phyloP scores from a whole-genome alignment of 1,140 invertebrate genomes.

The Eciton burchellii region DNA sequence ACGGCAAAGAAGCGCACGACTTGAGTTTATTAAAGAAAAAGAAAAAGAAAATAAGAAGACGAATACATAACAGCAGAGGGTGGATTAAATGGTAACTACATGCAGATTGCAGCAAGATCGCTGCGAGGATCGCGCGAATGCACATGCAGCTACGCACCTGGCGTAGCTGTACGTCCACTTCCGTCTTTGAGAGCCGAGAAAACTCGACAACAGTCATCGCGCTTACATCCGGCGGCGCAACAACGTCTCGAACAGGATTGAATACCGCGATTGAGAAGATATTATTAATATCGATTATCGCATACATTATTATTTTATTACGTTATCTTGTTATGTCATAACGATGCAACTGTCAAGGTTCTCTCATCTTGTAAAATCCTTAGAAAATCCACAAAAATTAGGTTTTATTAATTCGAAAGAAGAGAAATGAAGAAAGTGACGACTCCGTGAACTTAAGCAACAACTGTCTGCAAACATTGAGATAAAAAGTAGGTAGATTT shows the following conservation, averaged over 20 bases:
- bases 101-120: neutral
- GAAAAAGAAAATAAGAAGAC: too few relatives aligned
- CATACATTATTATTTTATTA: neutral
- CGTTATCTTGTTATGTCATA: neutral
- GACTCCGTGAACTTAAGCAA: neutral
- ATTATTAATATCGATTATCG: too few relatives aligned
- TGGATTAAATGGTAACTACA: neutral
- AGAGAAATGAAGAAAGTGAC: neutral
- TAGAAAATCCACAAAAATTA: neutral
- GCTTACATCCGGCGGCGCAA: slow-evolving; percentile 35
- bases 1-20: too few relatives aligned
- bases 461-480: neutral
- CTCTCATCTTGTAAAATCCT: neutral
- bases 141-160: slow-evolving; percentile 26
- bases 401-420: neutral
- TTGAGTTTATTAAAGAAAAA: neutral
- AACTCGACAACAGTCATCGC: slow-evolving; percentile 45
- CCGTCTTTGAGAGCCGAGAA: slow-evolving; percentile 57
- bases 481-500: neutral
- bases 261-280: slow-evolving; percentile 25
- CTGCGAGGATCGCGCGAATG: slow-evolving; percentile 32
- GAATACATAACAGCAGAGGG: neutral
- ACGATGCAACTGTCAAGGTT: neutral
- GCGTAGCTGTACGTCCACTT: slow-evolving; percentile 52
- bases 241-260: slow-evolving; percentile 21